These are phyloP conservation scores for Bombylius discolor DNA, from an alignment of 2,888 invertebrate genomes.

Conservation along the genomic window DNA sequence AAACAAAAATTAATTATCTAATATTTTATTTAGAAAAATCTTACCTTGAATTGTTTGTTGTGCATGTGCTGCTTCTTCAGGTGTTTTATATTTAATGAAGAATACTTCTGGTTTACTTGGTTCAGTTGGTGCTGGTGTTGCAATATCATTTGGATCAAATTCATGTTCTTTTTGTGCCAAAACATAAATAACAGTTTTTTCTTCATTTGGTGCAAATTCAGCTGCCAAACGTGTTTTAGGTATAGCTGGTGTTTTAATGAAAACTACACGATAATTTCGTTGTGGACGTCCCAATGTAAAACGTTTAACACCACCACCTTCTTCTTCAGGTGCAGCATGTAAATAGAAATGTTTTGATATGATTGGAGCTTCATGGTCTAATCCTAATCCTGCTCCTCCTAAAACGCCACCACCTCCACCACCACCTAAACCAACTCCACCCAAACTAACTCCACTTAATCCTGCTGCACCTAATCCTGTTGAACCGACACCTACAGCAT, in stretches of 20 bases:
- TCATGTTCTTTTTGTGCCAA: constrained; percentile 27
- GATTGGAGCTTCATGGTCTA: constrained; percentile 11
- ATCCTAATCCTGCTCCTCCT: neutral
- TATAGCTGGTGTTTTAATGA: constrained; percentile 31
- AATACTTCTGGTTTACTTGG: constrained; percentile 36
- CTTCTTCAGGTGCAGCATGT: constrained; percentile 23
- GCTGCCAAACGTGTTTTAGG: constrained; percentile 23
- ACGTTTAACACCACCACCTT: neutral
- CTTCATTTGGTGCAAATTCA: constrained; percentile 25
- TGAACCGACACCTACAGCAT: neutral
- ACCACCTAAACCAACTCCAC: neutral
- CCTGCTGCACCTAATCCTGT: neutral
- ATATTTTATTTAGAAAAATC: neutral
- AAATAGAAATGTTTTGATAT: constrained; percentile 34
- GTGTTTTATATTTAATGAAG: constrained; percentile 36
- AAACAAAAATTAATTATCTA: neutral
- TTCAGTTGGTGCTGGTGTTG: constrained; percentile 21
- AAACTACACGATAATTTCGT: constrained; percentile 34
- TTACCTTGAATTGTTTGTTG: constrained; percentile 35
- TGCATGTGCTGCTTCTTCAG: constrained; percentile 33
- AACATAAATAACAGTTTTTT: constrained; percentile 36
- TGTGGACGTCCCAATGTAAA: constrained; percentile 15
- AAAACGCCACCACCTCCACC: neutral
- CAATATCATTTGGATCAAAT: constrained; percentile 26
- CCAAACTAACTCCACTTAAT: neutral